These are phyloP conservation scores for Lordiphosa collinella DNA, from an alignment of 1,140 invertebrate species.

Conservation along the genomic window DNA sequence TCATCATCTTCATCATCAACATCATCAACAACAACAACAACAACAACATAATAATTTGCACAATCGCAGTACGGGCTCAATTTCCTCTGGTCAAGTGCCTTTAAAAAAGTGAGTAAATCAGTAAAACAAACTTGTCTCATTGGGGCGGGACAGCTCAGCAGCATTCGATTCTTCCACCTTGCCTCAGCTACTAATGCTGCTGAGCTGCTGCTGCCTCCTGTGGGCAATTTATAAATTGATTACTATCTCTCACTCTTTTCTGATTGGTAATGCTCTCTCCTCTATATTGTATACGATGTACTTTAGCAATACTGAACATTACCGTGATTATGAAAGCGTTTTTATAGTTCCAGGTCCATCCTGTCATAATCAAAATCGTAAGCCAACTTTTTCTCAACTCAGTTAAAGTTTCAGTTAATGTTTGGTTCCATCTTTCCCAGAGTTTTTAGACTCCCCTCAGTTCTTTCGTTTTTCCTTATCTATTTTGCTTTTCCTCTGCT, in stretches of 20 bases:
- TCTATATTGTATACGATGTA: slow-evolving; percentile 26
- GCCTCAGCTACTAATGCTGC: too few species aligned
- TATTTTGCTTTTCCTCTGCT: too few species aligned
- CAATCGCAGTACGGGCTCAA: slow-evolving; percentile 79
- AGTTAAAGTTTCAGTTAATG: slow-evolving; percentile 17
- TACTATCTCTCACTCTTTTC: slow-evolving; percentile 21
- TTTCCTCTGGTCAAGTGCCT: slow-evolving; percentile 95
- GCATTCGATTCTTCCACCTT: too few species aligned
- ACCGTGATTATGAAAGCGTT: slow-evolving; percentile 87
- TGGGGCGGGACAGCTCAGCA: too few species aligned
- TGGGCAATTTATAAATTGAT: slow-evolving; percentile 18
- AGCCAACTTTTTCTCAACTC: slow-evolving; percentile 50
- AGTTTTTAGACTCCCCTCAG: background rate
- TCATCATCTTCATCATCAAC: slow-evolving; percentile 43
- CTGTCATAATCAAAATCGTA: slow-evolving; percentile 80
- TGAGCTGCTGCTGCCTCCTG: too few species aligned
- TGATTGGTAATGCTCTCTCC: slow-evolving; percentile 51
- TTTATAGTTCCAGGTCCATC: slow-evolving; percentile 88
- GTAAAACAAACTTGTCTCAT: too few species aligned
- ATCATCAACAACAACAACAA: slow-evolving; percentile 3
- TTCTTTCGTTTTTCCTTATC: background rate
- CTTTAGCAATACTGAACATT: slow-evolving; percentile 81
- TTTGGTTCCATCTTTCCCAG: background rate
- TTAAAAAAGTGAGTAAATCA: slow-evolving; percentile 94
- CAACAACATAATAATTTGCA: slow-evolving; percentile 72